Base-by-base conservation (phyloP, 2,113 vertebrate species). In the Zapus hudsonius region DNA sequence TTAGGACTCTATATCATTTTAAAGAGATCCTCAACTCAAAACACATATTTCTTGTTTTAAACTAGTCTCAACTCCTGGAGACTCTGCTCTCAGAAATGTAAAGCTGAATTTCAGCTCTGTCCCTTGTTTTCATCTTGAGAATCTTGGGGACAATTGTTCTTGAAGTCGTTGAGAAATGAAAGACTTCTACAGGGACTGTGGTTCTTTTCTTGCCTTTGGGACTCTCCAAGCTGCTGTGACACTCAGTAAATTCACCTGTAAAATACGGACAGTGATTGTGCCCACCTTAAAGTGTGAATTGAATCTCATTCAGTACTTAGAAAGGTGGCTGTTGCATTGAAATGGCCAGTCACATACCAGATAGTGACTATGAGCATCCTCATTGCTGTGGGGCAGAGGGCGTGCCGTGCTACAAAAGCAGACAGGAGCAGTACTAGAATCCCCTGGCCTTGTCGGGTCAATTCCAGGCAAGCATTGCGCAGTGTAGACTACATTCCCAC, bases 41-140 rank as follows among this genome's bases (percentile, higher is more conserved):
- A 59, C 33, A 73, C 73, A 40, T 11, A 36, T 74, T 59, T 87
- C 47, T 22, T 64, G 47, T 81, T 92, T 93, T 64, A 87, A 84
- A 64, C 61, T 82, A 59, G 29, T 13, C 3, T 72, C 36, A 12
- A 22, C 10, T 42, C 66, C 22, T 0, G 5, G 55, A 44, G 17
- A 12, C 12, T 61, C 75, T 79, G 40, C 36, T 55, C 55, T 70
- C 29, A 55, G 67, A 88, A 42, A 44, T 55, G 55, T 13, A 23
- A 42, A 42, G 44, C 4, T 67, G 36, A 91, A 79, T 9, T 27
- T 33, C 5, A 88, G 74, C 52, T 27, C 10, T 36, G 10, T 73
- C 61, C 63, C 31, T 4, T 23, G 69, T n/a, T 86, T 93, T 75
- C 44, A 72, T 72, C 73, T n/a, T 13, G 44, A 92, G 27, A 76